Percentiles rank a stretch among this genome's conserved stretches.
Evolutionary conservation across 2,113 vertebrate genomes (phyloP).

Genomic region (Myotis lucifugus): DNA sequence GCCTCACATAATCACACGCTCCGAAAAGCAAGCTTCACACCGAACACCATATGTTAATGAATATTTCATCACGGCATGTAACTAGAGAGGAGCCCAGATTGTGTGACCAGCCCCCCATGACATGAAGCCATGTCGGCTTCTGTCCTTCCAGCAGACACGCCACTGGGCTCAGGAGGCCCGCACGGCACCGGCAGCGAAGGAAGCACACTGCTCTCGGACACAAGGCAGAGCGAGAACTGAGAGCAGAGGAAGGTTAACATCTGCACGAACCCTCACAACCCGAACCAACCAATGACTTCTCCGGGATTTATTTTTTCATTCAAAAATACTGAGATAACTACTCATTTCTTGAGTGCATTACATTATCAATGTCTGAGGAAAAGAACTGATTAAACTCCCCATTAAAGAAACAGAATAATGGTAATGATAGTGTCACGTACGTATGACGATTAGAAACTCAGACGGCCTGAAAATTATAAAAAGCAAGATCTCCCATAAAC

Average conservation of each 20-base stretch:
- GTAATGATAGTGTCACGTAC: neutral
- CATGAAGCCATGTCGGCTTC: neutral
- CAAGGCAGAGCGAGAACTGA: neutral
- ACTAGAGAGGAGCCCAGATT: slow-evolving; percentile 60
- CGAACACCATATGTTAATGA: slow-evolving; percentile 75
- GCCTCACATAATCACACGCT: slow-evolving; percentile 65
- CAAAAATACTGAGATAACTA: neutral
- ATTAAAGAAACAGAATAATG: neutral
- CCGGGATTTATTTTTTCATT: neutral
- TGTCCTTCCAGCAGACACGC: neutral
- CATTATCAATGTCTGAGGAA: neutral
- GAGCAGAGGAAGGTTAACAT: neutral
- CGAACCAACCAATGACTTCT: neutral
- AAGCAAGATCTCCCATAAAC: neutral
- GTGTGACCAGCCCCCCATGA: neutral
- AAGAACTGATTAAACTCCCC: neutral
- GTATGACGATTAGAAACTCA: neutral
- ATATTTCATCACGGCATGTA: slow-evolving; percentile 30
- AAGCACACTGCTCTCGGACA: neutral
- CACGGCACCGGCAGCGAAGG: neutral
- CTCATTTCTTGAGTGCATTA: neutral
- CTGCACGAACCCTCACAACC: neutral
- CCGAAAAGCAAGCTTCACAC: slow-evolving; percentile 61
- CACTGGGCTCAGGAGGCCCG: neutral
- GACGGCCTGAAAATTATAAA: neutral